Conservation (phyloP, 2,888 invertebrate species). For the Hypolimnas misippus region DNA sequence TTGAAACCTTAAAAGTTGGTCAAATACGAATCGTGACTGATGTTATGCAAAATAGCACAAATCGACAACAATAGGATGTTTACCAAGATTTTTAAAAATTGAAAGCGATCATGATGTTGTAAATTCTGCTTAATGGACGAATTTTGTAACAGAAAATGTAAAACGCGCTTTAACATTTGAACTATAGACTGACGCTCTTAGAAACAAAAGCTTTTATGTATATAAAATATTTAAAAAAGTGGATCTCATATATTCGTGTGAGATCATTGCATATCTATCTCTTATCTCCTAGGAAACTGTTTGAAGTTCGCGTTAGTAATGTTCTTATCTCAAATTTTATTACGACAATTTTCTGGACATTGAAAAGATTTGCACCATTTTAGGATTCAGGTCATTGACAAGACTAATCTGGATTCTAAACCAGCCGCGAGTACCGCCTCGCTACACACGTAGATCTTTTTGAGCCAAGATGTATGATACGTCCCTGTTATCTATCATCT, state of each 20-base stretch:
- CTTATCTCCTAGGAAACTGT: conserved; percentile 10
- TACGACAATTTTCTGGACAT: conserved; percentile 32
- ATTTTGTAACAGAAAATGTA: conserved; percentile 18
- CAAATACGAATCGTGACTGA: conserved; percentile 67
- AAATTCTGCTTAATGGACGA: conserved; percentile 30
- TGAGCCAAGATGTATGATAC: conserved; percentile 50
- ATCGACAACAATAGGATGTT: conserved; percentile 65
- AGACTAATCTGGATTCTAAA: conserved; percentile 75
- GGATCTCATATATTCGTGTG: neutral
- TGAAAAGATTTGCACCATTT: conserved; percentile 44
- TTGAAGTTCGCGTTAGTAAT: conserved; percentile 30
- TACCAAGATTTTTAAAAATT: conserved; percentile 50
- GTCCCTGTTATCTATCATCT: conserved; percentile 42
- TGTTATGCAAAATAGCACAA: conserved; percentile 71
- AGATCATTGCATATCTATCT: conserved; percentile 17
- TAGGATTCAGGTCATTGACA: conserved; percentile 63
- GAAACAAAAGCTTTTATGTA: neutral
- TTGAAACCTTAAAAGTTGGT: conserved; percentile 65
- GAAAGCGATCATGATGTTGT: conserved; percentile 56
- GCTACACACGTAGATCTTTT: conserved; percentile 48
- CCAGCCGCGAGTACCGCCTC: conserved; percentile 55
- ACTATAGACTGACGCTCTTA: neutral
- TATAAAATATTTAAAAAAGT: neutral
- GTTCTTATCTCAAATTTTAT: conserved; percentile 27
- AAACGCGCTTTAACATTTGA: neutral